Evolutionary conservation across 2,113 vertebrate genomes (phyloP), one percentile per base, ranked within the genome.

Genomic region (Camarhynchus parvulus): DNA sequence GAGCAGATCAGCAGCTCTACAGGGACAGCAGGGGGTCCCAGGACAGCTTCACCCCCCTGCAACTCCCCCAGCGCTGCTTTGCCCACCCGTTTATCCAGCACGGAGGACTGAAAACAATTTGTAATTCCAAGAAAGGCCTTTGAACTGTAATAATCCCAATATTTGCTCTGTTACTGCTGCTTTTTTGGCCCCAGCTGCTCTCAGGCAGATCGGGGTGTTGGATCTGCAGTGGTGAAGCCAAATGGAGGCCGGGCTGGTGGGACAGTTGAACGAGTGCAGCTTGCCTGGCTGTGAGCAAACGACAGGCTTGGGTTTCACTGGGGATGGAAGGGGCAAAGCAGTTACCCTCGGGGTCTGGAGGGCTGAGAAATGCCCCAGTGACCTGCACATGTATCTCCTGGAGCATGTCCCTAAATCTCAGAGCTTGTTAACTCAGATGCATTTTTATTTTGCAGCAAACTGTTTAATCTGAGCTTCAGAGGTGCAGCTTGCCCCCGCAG

Each of bases 381-480:
- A 89, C 84, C 94, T 62, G 9, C 1, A 11, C 13, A 1, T 35
- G 2, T 41, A 52, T 83, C 89, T 95, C 91, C 91, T 18, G 0
- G 23, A 56, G 56, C 0, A 1, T 75, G 80, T 93, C 81, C 91
- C 83, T 35, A 56, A 76, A 91, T 25, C 94, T 92, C 94, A 55
- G 76, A 86, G 79, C 69, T 95, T 90, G 64, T 92, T 93, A 96
- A 86, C 80, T 89, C 7, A 3, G n/a, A 61, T n/a, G 28, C 23
- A 4, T 58, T 95, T 92, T 78, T 90, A 78, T 92, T 96, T 90
- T 55, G 66, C 16, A 82, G 80, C 33, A 49, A 93, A 78, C 52
- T 72, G 9, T 81, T 96, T 59, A 68, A 72, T 86, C 76, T 21
- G 52, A 61, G 66, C 28, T 89, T 86, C 15, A 20, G 90, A 85